phyloP scores from a whole-genome alignment of 2,797 vertebrate genomes.

The Anguilla obscura region DNA sequence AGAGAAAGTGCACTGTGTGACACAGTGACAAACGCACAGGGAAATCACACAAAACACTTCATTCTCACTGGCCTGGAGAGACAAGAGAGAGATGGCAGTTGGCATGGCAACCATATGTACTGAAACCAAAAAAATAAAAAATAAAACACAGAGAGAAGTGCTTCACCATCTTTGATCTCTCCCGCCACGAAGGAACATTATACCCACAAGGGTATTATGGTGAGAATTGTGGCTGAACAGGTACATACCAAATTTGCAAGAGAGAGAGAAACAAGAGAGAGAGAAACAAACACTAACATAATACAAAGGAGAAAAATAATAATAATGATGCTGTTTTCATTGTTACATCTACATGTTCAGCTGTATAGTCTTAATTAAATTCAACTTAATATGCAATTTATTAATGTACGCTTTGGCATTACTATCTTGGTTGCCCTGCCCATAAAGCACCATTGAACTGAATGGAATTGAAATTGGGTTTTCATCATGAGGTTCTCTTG shows the following conservation, averaged over 20 bases:
- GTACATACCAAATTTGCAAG: not conserved
- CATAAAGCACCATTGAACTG: not conserved
- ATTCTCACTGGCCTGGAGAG: not conserved
- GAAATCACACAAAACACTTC: not conserved
- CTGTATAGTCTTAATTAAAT: not conserved
- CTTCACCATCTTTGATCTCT: not conserved
- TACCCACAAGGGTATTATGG: not conserved
- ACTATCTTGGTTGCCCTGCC: not conserved
- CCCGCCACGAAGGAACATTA: not conserved
- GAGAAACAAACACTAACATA: not conserved
- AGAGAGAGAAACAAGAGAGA: not conserved
- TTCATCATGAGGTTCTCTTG: not conserved
- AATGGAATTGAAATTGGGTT: not conserved
- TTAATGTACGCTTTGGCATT: not conserved
- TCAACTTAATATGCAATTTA: not conserved
- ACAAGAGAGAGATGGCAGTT: constrained; percentile 34
- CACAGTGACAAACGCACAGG: constrained; percentile 4
- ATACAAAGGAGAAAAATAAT: not conserved
- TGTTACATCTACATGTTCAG: not conserved
- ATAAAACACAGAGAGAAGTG: not conserved
- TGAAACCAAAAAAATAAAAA: not conserved
- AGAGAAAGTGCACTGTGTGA: not conserved
- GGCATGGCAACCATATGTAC: constrained; percentile 44
- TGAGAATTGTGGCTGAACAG: not conserved
- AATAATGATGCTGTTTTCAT: not conserved